phyloP scores from a whole-genome alignment of 2,888 invertebrate genomes.

The Xanthostigma xanthostigma region DNA sequence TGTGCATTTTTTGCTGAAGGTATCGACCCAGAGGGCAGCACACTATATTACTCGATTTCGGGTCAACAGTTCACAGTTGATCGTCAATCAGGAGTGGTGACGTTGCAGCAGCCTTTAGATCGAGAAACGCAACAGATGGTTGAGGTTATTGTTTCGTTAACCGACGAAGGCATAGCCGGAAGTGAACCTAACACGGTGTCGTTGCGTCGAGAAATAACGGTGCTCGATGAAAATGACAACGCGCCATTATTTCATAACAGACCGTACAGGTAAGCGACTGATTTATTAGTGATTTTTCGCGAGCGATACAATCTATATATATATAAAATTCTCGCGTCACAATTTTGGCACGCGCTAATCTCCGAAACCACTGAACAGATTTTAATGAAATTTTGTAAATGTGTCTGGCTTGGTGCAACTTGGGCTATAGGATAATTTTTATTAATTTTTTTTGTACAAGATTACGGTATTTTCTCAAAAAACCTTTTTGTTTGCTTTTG shows the following conservation, averaged over 20 bases:
- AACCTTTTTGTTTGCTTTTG: no score
- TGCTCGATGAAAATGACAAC: conserved; percentile 71
- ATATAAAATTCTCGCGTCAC: no score
- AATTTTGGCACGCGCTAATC: no score
- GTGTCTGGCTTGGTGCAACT: no score
- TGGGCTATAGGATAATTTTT: no score
- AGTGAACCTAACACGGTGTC: conserved; percentile 68
- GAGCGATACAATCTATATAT: no score
- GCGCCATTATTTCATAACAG: conserved; percentile 56
- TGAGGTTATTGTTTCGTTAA: conserved; percentile 70
- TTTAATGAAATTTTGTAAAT: no score
- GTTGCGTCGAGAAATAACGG: conserved; percentile 56
- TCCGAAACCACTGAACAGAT: no score
- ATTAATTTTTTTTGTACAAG: no score
- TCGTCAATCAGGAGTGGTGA: conserved; percentile 56
- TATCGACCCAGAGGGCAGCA: conserved; percentile 59
- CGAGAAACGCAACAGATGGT: conserved; percentile 52
- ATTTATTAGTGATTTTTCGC: no score
- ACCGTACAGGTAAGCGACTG: conserved; percentile 36
- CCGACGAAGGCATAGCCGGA: conserved; percentile 56
- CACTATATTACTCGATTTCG: conserved; percentile 61
- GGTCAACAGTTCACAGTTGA: conserved; percentile 73
- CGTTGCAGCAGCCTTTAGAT: conserved; percentile 52
- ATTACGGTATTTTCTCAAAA: no score
- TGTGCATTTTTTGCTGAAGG: conserved; percentile 28